phyloP scores from a whole-genome alignment of 2,888 invertebrate species.

The Ornithoptera priamus region DNA sequence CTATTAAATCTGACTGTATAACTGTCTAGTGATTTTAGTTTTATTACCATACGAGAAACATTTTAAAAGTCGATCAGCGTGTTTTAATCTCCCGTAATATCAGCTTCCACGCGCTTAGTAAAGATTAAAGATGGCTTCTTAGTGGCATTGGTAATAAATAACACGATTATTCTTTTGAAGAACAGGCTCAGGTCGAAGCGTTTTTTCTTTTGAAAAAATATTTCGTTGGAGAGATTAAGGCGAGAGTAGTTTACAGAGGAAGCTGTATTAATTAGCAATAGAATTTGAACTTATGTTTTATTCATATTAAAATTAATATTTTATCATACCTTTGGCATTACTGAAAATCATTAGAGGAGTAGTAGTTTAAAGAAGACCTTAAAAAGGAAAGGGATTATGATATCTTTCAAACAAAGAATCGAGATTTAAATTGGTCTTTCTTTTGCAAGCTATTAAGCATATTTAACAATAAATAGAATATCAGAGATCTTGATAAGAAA shows the following conservation, averaged over 20 bases:
- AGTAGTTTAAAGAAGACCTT: too few relatives aligned
- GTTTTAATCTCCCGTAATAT: constrained; percentile 73
- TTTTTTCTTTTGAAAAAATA: constrained; percentile 60
- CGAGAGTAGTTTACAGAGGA: constrained; percentile 35
- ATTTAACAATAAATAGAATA: too few relatives aligned
- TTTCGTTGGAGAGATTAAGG: constrained; percentile 63
- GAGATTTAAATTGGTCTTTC: too few relatives aligned
- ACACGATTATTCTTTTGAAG: constrained; percentile 75
- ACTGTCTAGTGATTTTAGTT: constrained; percentile 37
- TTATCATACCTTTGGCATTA: too few relatives aligned
- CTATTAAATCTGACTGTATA: constrained; percentile 48
- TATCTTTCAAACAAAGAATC: too few relatives aligned
- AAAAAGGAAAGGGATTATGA: too few relatives aligned
- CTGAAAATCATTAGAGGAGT: too few relatives aligned
- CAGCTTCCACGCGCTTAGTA: constrained; percentile 63
- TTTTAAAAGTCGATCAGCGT: constrained; percentile 64
- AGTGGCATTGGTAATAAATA: constrained; percentile 72
- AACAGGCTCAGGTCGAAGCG: constrained; percentile 56
- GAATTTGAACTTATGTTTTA: not conserved
- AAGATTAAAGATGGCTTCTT: constrained; percentile 72
- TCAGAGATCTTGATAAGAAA: too few relatives aligned
- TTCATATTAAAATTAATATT: too few relatives aligned
- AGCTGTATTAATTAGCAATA: not conserved
- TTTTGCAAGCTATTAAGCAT: too few relatives aligned
- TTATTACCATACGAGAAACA: constrained; percentile 58